phyloP scores from a whole-genome alignment of 1,140 invertebrate species.

The Drosophila insularis region DNA sequence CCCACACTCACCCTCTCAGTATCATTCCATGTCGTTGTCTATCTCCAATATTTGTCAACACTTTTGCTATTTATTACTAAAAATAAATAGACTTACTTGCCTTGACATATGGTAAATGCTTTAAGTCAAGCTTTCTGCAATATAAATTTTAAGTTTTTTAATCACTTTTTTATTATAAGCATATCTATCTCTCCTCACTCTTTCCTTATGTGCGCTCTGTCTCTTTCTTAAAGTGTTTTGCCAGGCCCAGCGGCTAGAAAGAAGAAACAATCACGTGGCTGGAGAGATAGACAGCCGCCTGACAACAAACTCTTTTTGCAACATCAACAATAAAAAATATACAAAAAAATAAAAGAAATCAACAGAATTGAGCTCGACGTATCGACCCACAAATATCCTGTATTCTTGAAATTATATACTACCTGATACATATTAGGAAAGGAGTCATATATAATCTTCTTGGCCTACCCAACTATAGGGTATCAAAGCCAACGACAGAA shows the following conservation, averaged over 20 bases:
- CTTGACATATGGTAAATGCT: constrained; percentile 15
- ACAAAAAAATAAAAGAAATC: neutral
- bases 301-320: constrained; percentile 75
- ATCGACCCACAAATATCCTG: neutral
- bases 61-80: constrained; percentile 73
- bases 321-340: constrained; percentile 69
- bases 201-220: neutral
- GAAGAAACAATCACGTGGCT: constrained; percentile 74
- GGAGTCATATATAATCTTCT: neutral
- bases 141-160: constrained; percentile 55
- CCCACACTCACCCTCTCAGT: neutral
- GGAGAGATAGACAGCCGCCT: constrained; percentile 64
- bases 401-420: no score
- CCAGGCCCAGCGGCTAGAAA: constrained; percentile 44
- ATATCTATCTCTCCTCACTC: neutral
- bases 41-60: constrained; percentile 48
- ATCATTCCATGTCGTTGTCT: neutral
- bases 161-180: constrained; percentile 69
- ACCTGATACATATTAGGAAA: neutral
- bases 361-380: neutral
- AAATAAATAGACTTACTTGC: constrained; percentile 60
- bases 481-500: constrained; percentile 14
- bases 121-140: constrained; percentile 36
- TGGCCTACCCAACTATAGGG: neutral
- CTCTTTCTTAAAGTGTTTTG: constrained; percentile 53